phyloP scores from a whole-genome alignment of 2,113 vertebrate species.

The Bubo bubo region DNA sequence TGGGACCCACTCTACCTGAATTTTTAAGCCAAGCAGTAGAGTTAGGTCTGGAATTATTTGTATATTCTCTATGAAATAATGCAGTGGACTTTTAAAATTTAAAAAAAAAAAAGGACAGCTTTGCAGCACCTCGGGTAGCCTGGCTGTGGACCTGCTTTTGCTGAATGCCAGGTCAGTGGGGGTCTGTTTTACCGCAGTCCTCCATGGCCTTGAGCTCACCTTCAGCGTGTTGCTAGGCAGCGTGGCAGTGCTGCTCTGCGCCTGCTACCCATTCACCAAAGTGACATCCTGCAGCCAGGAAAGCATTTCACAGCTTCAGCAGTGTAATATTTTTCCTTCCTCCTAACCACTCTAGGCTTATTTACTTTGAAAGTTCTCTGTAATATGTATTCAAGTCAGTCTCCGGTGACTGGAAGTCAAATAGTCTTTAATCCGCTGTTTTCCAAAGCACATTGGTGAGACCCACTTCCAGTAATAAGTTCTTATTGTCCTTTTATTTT shows the following conservation, averaged over 20 bases:
- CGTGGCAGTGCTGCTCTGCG: background rate
- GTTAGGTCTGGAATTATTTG: background rate
- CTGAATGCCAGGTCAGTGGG: background rate
- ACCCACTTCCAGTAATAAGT: background rate
- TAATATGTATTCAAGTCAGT: background rate
- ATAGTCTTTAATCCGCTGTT: background rate
- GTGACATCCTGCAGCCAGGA: background rate
- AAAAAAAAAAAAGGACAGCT: background rate
- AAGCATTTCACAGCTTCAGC: background rate
- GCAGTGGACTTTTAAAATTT: background rate
- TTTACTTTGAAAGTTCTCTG: background rate
- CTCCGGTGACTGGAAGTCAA: background rate
- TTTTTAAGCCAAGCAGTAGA: background rate
- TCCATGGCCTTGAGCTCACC: constrained; percentile 17
- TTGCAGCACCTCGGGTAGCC: background rate
- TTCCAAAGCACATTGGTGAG: background rate
- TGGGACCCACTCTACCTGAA: background rate
- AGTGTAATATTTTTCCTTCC: background rate
- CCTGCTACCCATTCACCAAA: background rate
- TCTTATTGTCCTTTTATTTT: background rate
- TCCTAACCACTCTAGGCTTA: background rate
- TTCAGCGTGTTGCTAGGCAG: background rate
- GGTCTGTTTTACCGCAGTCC: background rate
- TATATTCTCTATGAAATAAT: background rate
- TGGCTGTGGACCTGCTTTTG: background rate